Conservation (phyloP, 2,888 invertebrate species). For the Deroplatys truncata region DNA sequence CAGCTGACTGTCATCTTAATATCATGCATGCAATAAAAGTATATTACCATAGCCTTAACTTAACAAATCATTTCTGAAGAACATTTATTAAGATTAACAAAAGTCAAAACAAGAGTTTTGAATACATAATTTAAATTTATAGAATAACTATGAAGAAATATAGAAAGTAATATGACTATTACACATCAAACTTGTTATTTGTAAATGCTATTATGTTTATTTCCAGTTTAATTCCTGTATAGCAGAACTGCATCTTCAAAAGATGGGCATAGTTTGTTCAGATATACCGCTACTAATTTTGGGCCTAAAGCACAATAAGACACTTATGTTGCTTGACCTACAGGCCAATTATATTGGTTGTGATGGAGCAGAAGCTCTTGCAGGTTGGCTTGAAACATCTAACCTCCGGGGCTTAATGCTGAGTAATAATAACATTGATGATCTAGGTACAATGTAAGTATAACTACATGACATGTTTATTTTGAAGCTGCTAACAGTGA, state of each 20-base stretch:
- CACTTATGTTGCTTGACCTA: slow-evolving; percentile 55
- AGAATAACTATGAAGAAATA: no score
- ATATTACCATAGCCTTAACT: no score
- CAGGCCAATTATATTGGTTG: slow-evolving; percentile 58
- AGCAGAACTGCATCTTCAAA: slow-evolving; percentile 55
- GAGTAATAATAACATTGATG: slow-evolving; percentile 53
- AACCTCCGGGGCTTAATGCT: slow-evolving; percentile 51
- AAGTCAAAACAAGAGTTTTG: no score
- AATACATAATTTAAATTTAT: no score
- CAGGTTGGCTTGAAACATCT: slow-evolving; percentile 50
- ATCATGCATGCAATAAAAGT: no score
- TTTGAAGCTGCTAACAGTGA: no score
- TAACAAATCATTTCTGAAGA: no score
- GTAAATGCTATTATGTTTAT: background rate
- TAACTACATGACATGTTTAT: background rate
- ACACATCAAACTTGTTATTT: no score
- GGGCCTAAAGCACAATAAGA: slow-evolving; percentile 50
- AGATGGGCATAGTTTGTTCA: slow-evolving; percentile 56
- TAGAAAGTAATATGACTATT: no score
- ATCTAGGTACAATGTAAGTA: slow-evolving; percentile 51
- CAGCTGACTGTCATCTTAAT: no score
- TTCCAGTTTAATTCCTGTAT: slow-evolving; percentile 45
- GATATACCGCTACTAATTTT: slow-evolving; percentile 54
- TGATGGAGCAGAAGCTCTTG: slow-evolving; percentile 53
- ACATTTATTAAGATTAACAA: no score